A percentile compares a stretch with the other conserved stretches of the same genome.
phyloP scores from a whole-genome alignment of 2,888 invertebrate genomes.

The Tinea semifulvella region DNA sequence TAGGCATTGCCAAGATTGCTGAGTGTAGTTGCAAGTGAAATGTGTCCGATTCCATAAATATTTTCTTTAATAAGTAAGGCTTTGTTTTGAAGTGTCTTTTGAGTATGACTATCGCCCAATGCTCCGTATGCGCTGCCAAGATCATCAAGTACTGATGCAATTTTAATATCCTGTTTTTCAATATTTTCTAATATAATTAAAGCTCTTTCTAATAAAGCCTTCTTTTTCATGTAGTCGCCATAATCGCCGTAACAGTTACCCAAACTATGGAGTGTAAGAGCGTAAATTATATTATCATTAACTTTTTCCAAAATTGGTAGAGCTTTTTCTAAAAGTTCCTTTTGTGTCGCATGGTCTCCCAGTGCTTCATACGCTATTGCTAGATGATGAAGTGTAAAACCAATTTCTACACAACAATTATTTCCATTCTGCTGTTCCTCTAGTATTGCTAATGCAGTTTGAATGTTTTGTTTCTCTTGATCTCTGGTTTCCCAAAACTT shows the following conservation, averaged over 20 bases:
- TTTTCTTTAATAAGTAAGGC: background rate
- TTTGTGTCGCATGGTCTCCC: background rate
- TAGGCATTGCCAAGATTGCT: constrained; percentile 2
- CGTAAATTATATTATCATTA: background rate
- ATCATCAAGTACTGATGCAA: background rate
- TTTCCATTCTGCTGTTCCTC: background rate
- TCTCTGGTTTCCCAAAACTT: background rate
- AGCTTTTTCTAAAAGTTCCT: background rate
- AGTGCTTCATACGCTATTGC: background rate
- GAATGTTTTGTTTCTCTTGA: background rate
- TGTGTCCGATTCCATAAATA: background rate
- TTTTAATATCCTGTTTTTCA: background rate
- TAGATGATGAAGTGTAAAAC: background rate
- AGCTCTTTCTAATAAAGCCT: background rate
- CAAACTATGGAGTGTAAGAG: background rate
- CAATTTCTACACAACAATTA: background rate
- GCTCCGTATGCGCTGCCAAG: background rate
- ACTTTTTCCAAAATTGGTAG: background rate
- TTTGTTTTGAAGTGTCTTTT: background rate
- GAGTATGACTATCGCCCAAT: background rate
- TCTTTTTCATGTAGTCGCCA: background rate
- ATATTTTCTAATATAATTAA: background rate
- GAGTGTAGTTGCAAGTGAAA: background rate
- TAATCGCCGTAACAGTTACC: background rate
- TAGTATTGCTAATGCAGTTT: background rate